Base-by-base conservation (phyloP, 2,113 vertebrate genomes). In the Pelvicachromis taeniatus region DNA sequence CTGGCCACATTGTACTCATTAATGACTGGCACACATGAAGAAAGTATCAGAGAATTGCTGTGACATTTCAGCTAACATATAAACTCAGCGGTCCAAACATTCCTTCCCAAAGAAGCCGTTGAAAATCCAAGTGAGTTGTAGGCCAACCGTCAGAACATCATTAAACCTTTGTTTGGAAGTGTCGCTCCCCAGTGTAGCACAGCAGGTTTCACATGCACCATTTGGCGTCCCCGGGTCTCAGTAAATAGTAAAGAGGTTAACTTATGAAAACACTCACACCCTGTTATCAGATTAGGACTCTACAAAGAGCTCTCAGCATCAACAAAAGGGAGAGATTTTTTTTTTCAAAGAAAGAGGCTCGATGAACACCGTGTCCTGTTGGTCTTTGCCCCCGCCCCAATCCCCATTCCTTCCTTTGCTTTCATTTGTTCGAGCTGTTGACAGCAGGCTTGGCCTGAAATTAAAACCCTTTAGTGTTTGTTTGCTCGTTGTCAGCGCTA, bases 401-500 rank as follows among this genome's bases (percentile, higher is more conserved):
- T 56, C 81, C 85, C 80, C 89, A 89, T 86, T 86, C 89, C 87
- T 83, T 80, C 78, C 80, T 85, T 56, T 17, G 79, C 91, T 85
- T 94, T 92, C 90, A 90, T 90, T 92, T 92, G 92, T 93, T 88
- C 3, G 79, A 92, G 91, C 91, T 94, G 94, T 91, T 80, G 82
- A 93, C 92, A 90, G 88, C n/a, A 31, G 90, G 85, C 83, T 90
- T 56, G 85, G 87, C 93, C 91, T 92, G 90, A 89, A 86, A 94
- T 95, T 80, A 93, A 94, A 89, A 90, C 82, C 86, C 89, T 88
- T 93, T 89, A 38, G 89, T 93, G 89, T 95, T 94, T 94, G 93
- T 94, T 95, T 95, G 92, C 92, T 83, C 70, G 16, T 83, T 92
- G 92, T 95, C 92, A 93, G 42, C 82, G 8, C 50, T 1, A 78